Evolutionary conservation across 2,113 vertebrate genomes (phyloP), one percentile per base, ranked within the genome.

Genomic region (Cepphus grylle): DNA sequence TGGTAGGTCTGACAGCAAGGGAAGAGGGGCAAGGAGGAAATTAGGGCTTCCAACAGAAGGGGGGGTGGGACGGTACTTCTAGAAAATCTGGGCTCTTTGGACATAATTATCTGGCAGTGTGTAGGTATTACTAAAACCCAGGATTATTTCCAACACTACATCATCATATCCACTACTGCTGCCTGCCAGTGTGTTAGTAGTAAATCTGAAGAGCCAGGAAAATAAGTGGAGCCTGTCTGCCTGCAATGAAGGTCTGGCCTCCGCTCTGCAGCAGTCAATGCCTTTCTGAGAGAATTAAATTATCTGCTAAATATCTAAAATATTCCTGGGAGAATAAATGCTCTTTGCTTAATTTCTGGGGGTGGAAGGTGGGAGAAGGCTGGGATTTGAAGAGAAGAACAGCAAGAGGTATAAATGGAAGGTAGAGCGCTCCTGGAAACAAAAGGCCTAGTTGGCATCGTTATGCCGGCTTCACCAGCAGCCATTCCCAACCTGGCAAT

Each of bases 11-110:
- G 83, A 95, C 69, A 95, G 72, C 4, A 4, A 93, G 74, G 49
- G 61, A 88, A 94, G 81, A 96, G 78, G 81, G 93, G 76, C 73
- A 67, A 30, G 16, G 43, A 94, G 92, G 81, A 93, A 96, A 95
- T 94, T 81, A 96, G 91, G 86, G 88, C 79, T 96, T 96, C 97
- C 94, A 95, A 94, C 98, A 98, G 97, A 97, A 85, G 91, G 97
- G 81, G 95, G 78, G 98, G 98, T 97, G 98, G 97, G 94, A 76
- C 97, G 32, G 89, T 50, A 89, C 93, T 92, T 97, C 94, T 95
- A 93, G 95, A 95, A 98, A 98, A 98, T 93, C 97, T 97, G 97
- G 97, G 95, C 22, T 50, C 53, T 93, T 86, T 97, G 96, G 94
- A 96, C 69, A 40, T 93, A 85, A 97, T 83, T 62, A 86, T 89